These are phyloP conservation scores for Ennomos fuscantarius DNA, from an alignment of 2,888 invertebrate species.

Conservation along the genomic window DNA sequence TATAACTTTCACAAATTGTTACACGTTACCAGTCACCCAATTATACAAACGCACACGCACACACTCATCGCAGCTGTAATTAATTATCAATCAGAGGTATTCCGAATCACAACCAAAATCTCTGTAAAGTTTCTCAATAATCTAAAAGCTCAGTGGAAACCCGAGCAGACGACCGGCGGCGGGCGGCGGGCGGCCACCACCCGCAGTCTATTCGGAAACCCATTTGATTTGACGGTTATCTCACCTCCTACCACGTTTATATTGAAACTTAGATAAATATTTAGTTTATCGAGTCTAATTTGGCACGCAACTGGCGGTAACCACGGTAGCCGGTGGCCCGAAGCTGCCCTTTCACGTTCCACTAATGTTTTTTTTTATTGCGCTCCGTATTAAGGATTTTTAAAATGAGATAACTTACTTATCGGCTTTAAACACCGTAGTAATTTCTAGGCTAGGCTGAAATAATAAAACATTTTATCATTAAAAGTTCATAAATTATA, in stretches of 20 bases:
- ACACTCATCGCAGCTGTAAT: not conserved
- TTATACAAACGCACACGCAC: not conserved
- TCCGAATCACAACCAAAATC: conserved; percentile 7
- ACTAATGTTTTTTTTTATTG: conserved; percentile 23
- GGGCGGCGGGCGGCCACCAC: conserved; percentile 50
- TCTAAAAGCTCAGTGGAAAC: conserved; percentile 59
- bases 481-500: no score
- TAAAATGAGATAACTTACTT: conserved; percentile 9
- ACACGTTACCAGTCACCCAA: no score
- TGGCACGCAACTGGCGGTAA: conserved; percentile 72
- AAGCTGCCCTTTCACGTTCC: conserved; percentile 50
- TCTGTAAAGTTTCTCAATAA: conserved; percentile 46
- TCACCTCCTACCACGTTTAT: conserved; percentile 83
- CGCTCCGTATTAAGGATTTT: conserved; percentile 15
- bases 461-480: no score
- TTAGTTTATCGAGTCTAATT: conserved; percentile 83
- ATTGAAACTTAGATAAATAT: conserved; percentile 84
- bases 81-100: conserved; percentile 20
- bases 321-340: conserved; percentile 54
- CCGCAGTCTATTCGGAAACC: conserved; percentile 77
- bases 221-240: conserved; percentile 82
- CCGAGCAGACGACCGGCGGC: conserved; percentile 50
- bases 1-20: no score
- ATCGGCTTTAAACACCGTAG: not conserved
- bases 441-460: not conserved